Conservation (phyloP, 2,888 invertebrate genomes). For the Phanerotoma sp. region DNA sequence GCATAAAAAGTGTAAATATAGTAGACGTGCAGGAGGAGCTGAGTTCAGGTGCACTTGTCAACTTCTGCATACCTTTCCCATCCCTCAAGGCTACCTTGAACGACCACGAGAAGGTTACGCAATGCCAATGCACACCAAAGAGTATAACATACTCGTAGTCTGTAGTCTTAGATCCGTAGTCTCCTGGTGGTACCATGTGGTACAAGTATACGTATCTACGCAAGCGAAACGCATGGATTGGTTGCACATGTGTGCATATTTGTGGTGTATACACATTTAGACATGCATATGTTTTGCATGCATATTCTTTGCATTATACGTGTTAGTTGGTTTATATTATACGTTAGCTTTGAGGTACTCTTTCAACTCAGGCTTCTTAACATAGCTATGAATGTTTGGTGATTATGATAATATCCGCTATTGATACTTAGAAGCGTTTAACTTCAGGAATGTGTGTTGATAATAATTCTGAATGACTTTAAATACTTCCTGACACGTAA, state of each 20-base stretch:
- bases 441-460: too few species aligned
- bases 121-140: constrained; percentile 28
- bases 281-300: too few species aligned
- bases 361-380: too few species aligned
- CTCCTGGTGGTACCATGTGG: constrained; percentile 29
- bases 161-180: constrained; percentile 21
- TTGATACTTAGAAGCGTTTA: neutral
- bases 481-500: too few species aligned
- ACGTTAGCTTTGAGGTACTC: too few species aligned
- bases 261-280: neutral
- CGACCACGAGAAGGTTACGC: constrained; percentile 25
- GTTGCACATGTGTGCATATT: neutral
- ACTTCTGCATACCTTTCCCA: constrained; percentile 11
- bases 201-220: neutral
- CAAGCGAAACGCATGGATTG: neutral
- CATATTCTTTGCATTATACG: too few species aligned
- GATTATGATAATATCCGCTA: too few species aligned
- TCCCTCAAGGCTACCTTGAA: constrained; percentile 25
- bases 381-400: neutral
- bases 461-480: neutral
- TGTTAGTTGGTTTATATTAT: neutral
- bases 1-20: neutral
- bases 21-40: too few species aligned
- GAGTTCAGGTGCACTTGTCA: constrained; percentile 2
- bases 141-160: too few species aligned